Percentiles rank a stretch among this genome's conserved stretches.
Evolutionary conservation across 2,797 vertebrate species (phyloP).

Genomic region (Oceanodroma leucorhoa): DNA sequence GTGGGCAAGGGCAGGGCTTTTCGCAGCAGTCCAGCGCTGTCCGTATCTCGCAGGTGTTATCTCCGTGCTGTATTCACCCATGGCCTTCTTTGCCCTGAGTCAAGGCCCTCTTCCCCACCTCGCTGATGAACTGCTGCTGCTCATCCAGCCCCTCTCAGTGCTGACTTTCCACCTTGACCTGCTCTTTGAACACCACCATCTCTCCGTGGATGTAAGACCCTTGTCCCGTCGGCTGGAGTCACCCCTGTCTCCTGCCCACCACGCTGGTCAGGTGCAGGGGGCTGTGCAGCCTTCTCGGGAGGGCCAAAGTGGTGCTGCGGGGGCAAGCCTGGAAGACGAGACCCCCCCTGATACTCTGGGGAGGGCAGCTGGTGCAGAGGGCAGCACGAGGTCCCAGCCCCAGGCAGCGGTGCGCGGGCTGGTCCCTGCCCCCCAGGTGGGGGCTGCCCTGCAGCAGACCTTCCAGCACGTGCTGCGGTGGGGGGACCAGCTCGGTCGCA

Average conservation of each 20-base stretch:
- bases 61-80: slow-evolving; percentile 83
- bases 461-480: slow-evolving; percentile 84
- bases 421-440: background rate
- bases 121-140: slow-evolving; percentile 89
- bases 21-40: background rate
- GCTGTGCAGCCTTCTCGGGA: rapidly evolving
- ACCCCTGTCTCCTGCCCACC: rapidly evolving
- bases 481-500: slow-evolving; percentile 83
- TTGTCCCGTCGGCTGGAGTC: background rate
- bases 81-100: slow-evolving; percentile 87
- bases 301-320: rapidly evolving
- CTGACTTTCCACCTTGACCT: slow-evolving; percentile 94
- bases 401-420: background rate
- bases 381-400: background rate
- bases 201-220: slow-evolving; percentile 71
- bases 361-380: background rate
- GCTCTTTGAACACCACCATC: slow-evolving; percentile 93
- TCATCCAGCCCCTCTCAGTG: slow-evolving; percentile 91
- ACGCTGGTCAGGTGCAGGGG: rapidly evolving
- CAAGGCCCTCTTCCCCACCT: slow-evolving; percentile 79
- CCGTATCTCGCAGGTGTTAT: slow-evolving; percentile 78
- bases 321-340: background rate
- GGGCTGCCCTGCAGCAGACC: slow-evolving; percentile 83
- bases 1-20: background rate
- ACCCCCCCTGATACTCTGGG: background rate